A percentile compares a stretch with the other conserved stretches of the same genome.
Conservation (phyloP, 2,797 vertebrate species). For the Sciurus vulgaris region DNA sequence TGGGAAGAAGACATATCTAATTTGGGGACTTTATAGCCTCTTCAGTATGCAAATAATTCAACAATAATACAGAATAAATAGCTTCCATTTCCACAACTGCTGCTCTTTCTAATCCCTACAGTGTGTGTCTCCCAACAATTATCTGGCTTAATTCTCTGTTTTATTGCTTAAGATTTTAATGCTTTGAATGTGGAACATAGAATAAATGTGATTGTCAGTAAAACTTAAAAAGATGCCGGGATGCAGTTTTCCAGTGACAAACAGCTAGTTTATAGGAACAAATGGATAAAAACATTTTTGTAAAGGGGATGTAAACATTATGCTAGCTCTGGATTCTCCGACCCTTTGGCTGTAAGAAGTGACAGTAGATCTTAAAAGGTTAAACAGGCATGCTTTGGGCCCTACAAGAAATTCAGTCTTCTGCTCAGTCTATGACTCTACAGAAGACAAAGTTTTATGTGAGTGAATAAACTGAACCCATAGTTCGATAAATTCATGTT, state of each 20-base stretch:
- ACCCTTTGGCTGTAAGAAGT: slow-evolving; percentile 21
- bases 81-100: slow-evolving; percentile 32
- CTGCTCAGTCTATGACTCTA: slow-evolving; percentile 54
- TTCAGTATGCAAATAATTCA: slow-evolving; percentile 74
- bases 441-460: slow-evolving; percentile 76
- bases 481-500: slow-evolving; percentile 68
- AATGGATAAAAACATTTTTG: slow-evolving; percentile 72
- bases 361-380: slow-evolving; percentile 82
- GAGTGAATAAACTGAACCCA: slow-evolving; percentile 71
- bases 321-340: slow-evolving; percentile 70
- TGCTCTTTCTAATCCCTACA: slow-evolving; percentile 11
- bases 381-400: slow-evolving; percentile 71
- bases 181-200: slow-evolving; percentile 8
- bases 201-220: slow-evolving; percentile 75
- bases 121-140: slow-evolving; percentile 60
- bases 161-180: slow-evolving; percentile 77
- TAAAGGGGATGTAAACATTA: slow-evolving; percentile 77
- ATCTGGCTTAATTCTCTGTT: slow-evolving; percentile 80
- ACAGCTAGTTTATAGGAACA: slow-evolving; percentile 79
- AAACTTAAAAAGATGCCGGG: slow-evolving; percentile 73
- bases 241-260: slow-evolving; percentile 73
- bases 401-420: slow-evolving; percentile 82
- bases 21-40: slow-evolving; percentile 53
- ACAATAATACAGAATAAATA: slow-evolving; percentile 59
- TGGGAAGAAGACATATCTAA: slow-evolving; percentile 60